Percentiles rank a stretch among this genome's conserved stretches.
Evolutionary conservation across 2,113 vertebrate genomes (phyloP).

Genomic region (Electrona antarctica): DNA sequence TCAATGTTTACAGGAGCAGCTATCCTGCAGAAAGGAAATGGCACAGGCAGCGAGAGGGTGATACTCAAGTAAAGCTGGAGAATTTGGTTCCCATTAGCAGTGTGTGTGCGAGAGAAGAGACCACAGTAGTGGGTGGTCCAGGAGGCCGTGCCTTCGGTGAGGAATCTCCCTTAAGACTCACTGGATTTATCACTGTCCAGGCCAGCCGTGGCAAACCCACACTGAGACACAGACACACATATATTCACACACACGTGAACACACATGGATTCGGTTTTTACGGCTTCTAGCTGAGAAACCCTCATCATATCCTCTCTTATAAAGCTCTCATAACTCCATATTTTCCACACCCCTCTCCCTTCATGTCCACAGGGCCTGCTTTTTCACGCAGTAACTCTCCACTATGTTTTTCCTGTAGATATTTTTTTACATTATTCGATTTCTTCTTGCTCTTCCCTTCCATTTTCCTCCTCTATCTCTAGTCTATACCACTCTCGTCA

Average conservation of each 20-base stretch:
- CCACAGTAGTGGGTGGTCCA: conserved; percentile 74
- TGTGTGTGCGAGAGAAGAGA: conserved; percentile 45
- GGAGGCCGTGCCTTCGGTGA: conserved; percentile 54
- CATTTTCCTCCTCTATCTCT: conserved; percentile 33
- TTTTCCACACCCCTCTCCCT: conserved; percentile 46
- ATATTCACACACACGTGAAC: conserved; percentile 27
- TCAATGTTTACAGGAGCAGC: conserved; percentile 58
- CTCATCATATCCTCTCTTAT: conserved; percentile 49
- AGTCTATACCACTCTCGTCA: conserved; percentile 25
- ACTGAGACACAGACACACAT: conserved; percentile 47
- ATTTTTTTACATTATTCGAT: conserved; percentile 9
- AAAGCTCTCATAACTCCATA: conserved; percentile 39
- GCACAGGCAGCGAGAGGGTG: conserved; percentile 27
- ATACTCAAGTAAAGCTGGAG: conserved; percentile 58
- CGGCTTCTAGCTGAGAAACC: conserved; percentile 37
- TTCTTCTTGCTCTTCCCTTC: conserved; percentile 21
- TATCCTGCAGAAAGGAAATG: conserved; percentile 50
- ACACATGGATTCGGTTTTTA: conserved; percentile 60
- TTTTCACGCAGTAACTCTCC: neutral
- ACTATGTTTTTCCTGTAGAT: conserved; percentile 1
- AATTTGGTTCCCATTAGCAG: conserved; percentile 72
- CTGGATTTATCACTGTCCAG: conserved; percentile 68
- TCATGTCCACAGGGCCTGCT: neutral
- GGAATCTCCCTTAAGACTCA: conserved; percentile 70
- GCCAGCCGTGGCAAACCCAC: conserved; percentile 54